These are phyloP conservation scores for Rhysida immarginata DNA, from an alignment of 1,140 invertebrate genomes.

Conservation along the genomic window DNA sequence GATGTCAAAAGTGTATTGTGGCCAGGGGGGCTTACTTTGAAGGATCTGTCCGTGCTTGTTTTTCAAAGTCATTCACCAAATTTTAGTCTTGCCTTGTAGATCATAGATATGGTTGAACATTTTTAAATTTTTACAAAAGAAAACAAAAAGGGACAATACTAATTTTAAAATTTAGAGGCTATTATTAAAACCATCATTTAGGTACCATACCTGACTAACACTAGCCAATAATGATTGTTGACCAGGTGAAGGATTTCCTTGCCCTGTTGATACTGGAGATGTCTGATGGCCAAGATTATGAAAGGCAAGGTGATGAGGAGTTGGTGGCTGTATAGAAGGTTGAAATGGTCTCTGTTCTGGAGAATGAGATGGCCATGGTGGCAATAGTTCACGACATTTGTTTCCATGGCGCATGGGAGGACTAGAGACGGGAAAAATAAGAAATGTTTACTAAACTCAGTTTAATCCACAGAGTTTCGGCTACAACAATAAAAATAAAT, in stretches of 20 bases:
- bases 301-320: neutral
- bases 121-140: neutral
- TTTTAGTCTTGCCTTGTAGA: no score
- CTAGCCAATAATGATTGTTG: neutral
- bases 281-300: neutral
- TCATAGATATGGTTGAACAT: no score
- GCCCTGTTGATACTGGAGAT: neutral
- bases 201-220: neutral
- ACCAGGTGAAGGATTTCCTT: neutral
- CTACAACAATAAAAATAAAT: no score
- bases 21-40: no score
- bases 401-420: neutral
- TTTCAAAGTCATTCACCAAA: no score
- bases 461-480: no score
- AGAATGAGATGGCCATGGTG: neutral
- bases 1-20: no score
- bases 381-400: neutral
- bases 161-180: no score
- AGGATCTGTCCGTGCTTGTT: no score
- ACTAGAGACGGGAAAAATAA: neutral
- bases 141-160: constrained; percentile 11
- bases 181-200: no score
- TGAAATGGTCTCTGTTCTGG: neutral
- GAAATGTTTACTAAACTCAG: no score
- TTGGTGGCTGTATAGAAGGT: neutral